Evolutionary conservation across 2,113 vertebrate species (phyloP).

Genomic region (Oreochromis aureus): DNA sequence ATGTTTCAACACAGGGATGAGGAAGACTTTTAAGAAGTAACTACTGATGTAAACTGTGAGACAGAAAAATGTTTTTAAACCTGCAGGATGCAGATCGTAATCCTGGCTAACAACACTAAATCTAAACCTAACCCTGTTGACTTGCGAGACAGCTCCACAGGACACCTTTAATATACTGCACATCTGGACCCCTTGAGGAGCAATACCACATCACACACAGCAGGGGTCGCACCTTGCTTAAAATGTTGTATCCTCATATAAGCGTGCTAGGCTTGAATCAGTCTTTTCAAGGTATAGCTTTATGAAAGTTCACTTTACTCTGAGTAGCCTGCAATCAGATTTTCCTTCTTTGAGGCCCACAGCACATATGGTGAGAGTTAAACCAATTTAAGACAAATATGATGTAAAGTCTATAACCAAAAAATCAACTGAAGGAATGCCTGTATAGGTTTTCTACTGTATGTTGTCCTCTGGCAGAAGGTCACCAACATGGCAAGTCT

Average conservation of each 20-base stretch:
- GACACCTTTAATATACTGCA: not conserved
- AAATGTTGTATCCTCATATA: not conserved
- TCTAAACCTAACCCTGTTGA: not conserved
- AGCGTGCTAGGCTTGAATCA: not conserved
- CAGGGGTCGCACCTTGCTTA: slow-evolving; percentile 53
- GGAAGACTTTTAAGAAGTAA: not conserved
- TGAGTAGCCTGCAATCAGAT: not conserved
- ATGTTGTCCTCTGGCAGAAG: slow-evolving; percentile 3
- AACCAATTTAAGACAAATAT: not conserved
- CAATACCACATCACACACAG: slow-evolving; percentile 25
- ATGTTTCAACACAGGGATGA: not conserved
- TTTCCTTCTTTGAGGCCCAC: not conserved
- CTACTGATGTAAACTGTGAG: not conserved
- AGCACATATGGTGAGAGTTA: not conserved
- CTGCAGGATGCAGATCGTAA: not conserved
- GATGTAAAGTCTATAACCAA: not conserved
- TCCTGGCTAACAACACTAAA: not conserved
- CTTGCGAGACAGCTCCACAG: not conserved
- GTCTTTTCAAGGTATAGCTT: not conserved
- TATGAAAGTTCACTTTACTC: not conserved
- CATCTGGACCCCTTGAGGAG: not conserved
- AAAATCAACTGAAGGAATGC: not conserved
- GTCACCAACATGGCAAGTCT: slow-evolving; percentile 51
- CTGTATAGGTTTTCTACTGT: not conserved
- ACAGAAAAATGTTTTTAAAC: not conserved